phyloP scores from a whole-genome alignment of 2,888 invertebrate species.

The Drosophila stalkeri region DNA sequence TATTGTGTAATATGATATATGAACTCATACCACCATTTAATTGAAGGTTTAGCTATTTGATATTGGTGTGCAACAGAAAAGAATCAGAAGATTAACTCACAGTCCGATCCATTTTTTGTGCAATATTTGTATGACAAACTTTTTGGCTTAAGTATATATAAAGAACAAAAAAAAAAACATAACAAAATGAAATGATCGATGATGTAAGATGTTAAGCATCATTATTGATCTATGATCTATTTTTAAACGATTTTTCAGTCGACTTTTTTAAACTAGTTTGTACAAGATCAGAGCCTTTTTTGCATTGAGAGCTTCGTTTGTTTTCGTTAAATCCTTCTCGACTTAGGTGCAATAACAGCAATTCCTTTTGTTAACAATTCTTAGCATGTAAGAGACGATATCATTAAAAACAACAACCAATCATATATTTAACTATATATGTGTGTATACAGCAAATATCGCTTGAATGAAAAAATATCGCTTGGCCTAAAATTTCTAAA shows the following conservation, averaged over 20 bases:
- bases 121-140: constrained; percentile 82
- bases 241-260: constrained; percentile 53
- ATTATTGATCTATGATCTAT: constrained; percentile 40
- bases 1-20: constrained; percentile 29
- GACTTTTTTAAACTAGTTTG: constrained; percentile 76
- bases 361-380: constrained; percentile 70
- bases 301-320: constrained; percentile 73
- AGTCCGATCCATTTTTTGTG: constrained; percentile 82
- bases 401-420: constrained; percentile 11
- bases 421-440: constrained; percentile 26
- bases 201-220: constrained; percentile 56
- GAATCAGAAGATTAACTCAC: constrained; percentile 53
- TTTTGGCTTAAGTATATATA: constrained; percentile 70
- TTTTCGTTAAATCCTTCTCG: constrained; percentile 51
- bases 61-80: constrained; percentile 56
- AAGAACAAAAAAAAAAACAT: constrained; percentile 23
- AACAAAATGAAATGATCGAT: constrained; percentile 4
- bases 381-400: constrained; percentile 47
- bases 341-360: constrained; percentile 72
- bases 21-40: constrained; percentile 78
- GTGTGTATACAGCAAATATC: constrained; percentile 43
- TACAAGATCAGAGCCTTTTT: constrained; percentile 77
- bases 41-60: constrained; percentile 71
- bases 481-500: constrained; percentile 53
- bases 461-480: constrained; percentile 45